Conservation (phyloP, 2,113 vertebrate genomes). For the Chaenocephalus aceratus region DNA sequence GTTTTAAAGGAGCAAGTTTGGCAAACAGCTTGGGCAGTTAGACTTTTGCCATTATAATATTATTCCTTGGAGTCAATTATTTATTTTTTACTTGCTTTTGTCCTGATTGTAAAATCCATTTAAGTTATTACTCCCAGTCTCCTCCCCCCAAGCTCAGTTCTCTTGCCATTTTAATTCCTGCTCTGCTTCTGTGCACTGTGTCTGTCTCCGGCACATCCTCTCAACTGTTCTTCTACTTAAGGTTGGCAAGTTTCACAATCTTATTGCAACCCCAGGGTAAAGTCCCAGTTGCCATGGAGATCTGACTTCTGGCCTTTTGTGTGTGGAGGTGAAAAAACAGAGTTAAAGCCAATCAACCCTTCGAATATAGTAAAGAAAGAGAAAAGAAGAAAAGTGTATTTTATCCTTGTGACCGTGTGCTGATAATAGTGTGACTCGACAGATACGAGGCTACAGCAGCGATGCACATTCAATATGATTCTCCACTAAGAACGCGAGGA, state of each 20-base stretch:
- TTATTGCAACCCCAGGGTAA: conserved; percentile 27
- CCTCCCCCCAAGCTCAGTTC: background rate
- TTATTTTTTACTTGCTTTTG: too few relatives aligned
- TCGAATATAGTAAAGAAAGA: background rate
- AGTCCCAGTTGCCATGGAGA: conserved; percentile 56
- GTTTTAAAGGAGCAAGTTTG: background rate
- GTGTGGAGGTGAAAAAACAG: conserved; percentile 19
- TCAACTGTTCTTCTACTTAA: conserved; percentile 13
- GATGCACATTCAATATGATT: too few relatives aligned
- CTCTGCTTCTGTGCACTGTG: background rate
- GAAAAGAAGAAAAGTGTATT: background rate
- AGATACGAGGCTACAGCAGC: background rate
- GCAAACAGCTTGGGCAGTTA: background rate
- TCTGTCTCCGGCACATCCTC: background rate
- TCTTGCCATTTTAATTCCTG: background rate
- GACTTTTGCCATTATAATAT: background rate
- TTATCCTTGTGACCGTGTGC: background rate
- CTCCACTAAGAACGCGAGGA: background rate
- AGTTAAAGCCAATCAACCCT: conserved; percentile 28
- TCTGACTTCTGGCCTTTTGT: conserved; percentile 19
- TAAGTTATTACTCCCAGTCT: background rate
- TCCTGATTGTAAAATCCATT: background rate
- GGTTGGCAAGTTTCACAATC: conserved; percentile 5
- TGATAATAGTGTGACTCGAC: conserved; percentile 7
- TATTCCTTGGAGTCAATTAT: background rate